Percentiles rank a stretch among this genome's conserved stretches.
These are phyloP conservation scores for Chloroclysta siterata DNA, from an alignment of 2,888 invertebrate species.

Conservation along the genomic window DNA sequence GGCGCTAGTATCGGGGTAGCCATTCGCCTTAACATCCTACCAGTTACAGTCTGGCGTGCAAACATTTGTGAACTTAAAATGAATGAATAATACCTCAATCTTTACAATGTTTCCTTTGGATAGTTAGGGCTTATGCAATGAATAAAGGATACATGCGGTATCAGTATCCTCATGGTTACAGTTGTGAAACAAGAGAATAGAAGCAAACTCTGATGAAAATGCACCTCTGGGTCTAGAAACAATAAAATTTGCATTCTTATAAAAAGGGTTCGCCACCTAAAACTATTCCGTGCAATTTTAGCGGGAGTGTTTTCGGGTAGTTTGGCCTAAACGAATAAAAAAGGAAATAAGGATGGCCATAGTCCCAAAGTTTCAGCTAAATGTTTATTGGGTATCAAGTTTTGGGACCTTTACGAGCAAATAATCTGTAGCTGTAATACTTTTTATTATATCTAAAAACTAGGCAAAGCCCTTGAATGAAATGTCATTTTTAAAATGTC, in stretches of 20 bases:
- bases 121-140: neutral
- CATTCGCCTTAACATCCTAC: too few species aligned
- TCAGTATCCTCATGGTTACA: constrained; percentile 34
- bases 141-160: neutral
- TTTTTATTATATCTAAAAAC: constrained; percentile 1
- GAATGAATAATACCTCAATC: too few species aligned
- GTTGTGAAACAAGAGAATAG: constrained; percentile 46
- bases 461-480: neutral
- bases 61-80: too few species aligned
- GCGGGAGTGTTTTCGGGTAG: constrained; percentile 36
- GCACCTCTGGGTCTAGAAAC: constrained; percentile 60
- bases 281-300: constrained; percentile 50
- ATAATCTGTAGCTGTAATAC: constrained; percentile 12
- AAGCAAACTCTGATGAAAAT: constrained; percentile 51
- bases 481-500: too few species aligned
- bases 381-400: constrained; percentile 33
- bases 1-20: too few species aligned
- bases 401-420: constrained; percentile 23
- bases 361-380: constrained; percentile 34
- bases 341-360: constrained; percentile 30
- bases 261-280: constrained; percentile 55
- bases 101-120: too few species aligned
- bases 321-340: constrained; percentile 41
- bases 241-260: constrained; percentile 69
- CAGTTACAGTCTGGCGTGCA: too few species aligned